These are phyloP conservation scores for Aythya baeri DNA, from an alignment of 2,113 vertebrate genomes.

Conservation along the genomic window DNA sequence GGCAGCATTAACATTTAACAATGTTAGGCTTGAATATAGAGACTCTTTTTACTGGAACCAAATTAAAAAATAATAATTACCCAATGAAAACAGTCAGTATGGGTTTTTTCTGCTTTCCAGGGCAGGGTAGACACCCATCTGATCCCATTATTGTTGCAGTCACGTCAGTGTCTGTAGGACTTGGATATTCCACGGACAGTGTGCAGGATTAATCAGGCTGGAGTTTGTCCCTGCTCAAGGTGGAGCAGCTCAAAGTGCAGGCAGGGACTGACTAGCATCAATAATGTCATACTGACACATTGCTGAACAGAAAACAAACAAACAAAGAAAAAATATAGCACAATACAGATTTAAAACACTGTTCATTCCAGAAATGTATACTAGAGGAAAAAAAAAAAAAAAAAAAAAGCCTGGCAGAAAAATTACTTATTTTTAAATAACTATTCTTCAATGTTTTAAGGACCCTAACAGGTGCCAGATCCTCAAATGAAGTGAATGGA, in stretches of 20 bases:
- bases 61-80: conserved; percentile 41
- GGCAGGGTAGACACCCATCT: neutral
- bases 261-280: neutral
- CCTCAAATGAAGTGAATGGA: neutral
- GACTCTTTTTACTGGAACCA: neutral
- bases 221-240: conserved; percentile 15
- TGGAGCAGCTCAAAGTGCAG: neutral
- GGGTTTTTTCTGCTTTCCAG: neutral
- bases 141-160: neutral
- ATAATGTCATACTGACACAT: neutral
- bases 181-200: neutral
- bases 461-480: neutral
- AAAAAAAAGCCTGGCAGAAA: neutral
- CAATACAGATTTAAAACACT: accelerated
- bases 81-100: neutral
- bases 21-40: neutral
- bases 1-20: conserved; percentile 20
- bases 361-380: neutral
- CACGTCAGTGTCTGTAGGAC: neutral
- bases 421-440: neutral
- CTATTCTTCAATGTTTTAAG: neutral
- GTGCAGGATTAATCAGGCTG: conserved; percentile 32
- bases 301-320: neutral
- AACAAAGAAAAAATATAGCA: neutral
- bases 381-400: neutral